A percentile compares a stretch with the other conserved stretches of the same genome.
Evolutionary conservation across 2,888 invertebrate species (phyloP).

Genomic region (Abrostola tripartita): DNA sequence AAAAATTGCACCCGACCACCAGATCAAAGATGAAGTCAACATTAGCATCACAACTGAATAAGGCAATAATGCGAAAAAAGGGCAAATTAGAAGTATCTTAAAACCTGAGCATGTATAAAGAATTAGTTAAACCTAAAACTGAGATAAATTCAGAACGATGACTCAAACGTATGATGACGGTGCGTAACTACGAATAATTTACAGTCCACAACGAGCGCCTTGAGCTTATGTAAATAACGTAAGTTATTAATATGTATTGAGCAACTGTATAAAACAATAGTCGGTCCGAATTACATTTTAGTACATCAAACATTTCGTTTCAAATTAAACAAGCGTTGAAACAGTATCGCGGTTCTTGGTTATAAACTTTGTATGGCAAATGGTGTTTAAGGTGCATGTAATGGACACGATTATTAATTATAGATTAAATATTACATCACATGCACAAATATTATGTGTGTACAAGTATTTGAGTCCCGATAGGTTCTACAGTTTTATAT

Average conservation of each 20-base stretch:
- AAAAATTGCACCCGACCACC: too few relatives aligned
- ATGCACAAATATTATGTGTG: too few relatives aligned
- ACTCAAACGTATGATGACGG: background rate
- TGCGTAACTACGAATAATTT: slow-evolving; percentile 1
- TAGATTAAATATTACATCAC: too few relatives aligned
- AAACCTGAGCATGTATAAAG: background rate
- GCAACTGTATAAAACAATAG: background rate
- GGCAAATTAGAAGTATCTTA: background rate
- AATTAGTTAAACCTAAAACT: background rate
- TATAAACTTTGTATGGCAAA: background rate
- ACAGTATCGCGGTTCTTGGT: background rate
- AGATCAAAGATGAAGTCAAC: too few relatives aligned
- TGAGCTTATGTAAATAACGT: slow-evolving; percentile 19
- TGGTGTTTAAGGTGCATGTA: too few relatives aligned
- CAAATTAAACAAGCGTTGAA: background rate
- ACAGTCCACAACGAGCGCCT: slow-evolving; percentile 8
- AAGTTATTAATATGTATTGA: slow-evolving; percentile 13
- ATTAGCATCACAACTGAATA: background rate
- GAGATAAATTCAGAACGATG: too few relatives aligned
- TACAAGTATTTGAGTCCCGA: too few relatives aligned
- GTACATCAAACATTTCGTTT: slow-evolving; percentile 3
- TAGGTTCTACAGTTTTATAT: too few relatives aligned
- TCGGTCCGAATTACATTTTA: slow-evolving; percentile 1
- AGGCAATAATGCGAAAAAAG: background rate
- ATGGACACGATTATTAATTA: too few relatives aligned